A percentile compares a stretch with the other conserved stretches of the same genome.
phyloP scores from a whole-genome alignment of 2,797 vertebrate genomes.

The Sebastes reedi region DNA sequence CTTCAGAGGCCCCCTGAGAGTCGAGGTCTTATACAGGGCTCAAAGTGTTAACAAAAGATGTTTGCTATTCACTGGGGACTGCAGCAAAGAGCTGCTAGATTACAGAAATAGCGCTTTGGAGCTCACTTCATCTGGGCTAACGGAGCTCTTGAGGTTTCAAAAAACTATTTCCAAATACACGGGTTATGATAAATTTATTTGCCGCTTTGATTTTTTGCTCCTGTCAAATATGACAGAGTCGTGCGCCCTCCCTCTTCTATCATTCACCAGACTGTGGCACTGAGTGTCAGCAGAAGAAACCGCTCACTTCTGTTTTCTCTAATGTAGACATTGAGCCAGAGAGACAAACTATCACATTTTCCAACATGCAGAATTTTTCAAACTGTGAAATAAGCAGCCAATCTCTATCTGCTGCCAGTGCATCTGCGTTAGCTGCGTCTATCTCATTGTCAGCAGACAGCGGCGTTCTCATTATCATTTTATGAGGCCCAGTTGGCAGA shows the following conservation, averaged over 20 bases:
- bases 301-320: constrained; percentile 4
- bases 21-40: constrained; percentile 24
- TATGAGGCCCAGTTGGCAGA: constrained; percentile 64
- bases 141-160: constrained; percentile 28
- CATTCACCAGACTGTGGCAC: background rate
- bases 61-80: constrained; percentile 39
- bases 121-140: constrained; percentile 7
- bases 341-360: constrained; percentile 22
- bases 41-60: constrained; percentile 55
- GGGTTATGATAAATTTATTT: constrained; percentile 34
- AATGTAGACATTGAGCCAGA: background rate
- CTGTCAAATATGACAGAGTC: constrained; percentile 19
- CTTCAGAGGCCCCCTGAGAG: constrained; percentile 10
- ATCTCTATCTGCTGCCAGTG: constrained; percentile 44
- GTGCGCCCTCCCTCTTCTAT: background rate
- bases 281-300: constrained; percentile 27
- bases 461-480: constrained; percentile 72
- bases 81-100: constrained; percentile 27
- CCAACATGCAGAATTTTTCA: constrained; percentile 19
- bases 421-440: constrained; percentile 36
- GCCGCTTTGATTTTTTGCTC: constrained; percentile 23
- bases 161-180: constrained; percentile 14
- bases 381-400: constrained; percentile 43
- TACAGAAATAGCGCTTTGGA: constrained; percentile 42
- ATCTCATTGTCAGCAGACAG: constrained; percentile 70